Evolutionary conservation across 1,140 invertebrate genomes (phyloP).

Genomic region (Lutraria rhynchaena): DNA sequence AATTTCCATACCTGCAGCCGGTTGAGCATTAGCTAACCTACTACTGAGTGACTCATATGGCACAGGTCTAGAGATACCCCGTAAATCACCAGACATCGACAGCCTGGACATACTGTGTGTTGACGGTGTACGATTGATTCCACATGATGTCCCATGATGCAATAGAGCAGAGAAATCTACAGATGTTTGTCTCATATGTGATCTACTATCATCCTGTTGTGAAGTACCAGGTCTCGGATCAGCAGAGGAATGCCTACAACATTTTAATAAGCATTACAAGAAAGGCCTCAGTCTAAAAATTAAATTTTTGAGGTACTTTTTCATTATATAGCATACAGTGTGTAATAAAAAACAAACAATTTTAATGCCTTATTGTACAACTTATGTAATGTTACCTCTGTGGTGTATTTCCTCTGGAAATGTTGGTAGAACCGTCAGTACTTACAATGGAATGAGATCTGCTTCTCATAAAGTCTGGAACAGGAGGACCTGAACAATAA

Average conservation of each 20-base stretch:
- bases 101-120: slow-evolving; percentile 45
- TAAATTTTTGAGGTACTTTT: too few relatives aligned
- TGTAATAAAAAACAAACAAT: too few relatives aligned
- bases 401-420: slow-evolving; percentile 3
- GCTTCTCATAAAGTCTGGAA: slow-evolving; percentile 65
- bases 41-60: slow-evolving; percentile 52
- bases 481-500: slow-evolving; percentile 60
- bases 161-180: slow-evolving; percentile 47
- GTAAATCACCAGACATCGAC: slow-evolving; percentile 9
- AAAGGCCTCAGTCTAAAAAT: too few relatives aligned
- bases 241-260: slow-evolving; percentile 60
- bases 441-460: slow-evolving; percentile 61
- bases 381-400: too few relatives aligned
- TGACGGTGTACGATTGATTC: slow-evolving; percentile 35
- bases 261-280: too few relatives aligned
- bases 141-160: neutral
- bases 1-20: slow-evolving; percentile 8
- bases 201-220: slow-evolving; percentile 34
- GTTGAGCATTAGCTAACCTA: slow-evolving; percentile 32
- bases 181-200: slow-evolving; percentile 56
- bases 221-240: slow-evolving; percentile 53
- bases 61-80: slow-evolving; percentile 50
- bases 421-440: slow-evolving; percentile 40
- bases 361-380: too few relatives aligned
- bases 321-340: too few relatives aligned